Percentiles rank a stretch among this genome's conserved stretches.
phyloP scores from a whole-genome alignment of 2,888 invertebrate genomes.

The Tetheella fluctuosa region DNA sequence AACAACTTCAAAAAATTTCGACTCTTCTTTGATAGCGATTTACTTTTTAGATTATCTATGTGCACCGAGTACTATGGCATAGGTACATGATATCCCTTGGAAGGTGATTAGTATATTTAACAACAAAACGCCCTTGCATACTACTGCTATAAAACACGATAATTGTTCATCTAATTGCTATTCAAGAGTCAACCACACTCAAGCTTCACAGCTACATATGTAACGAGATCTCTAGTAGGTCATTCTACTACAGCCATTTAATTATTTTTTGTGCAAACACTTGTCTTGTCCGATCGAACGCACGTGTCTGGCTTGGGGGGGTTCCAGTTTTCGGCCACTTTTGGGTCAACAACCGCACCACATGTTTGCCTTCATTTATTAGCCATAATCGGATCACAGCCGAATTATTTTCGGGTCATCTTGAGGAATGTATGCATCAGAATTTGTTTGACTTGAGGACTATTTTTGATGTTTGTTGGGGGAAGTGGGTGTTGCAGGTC shows the following conservation, averaged over 20 bases:
- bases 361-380: conserved; percentile 60
- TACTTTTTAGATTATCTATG: neutral
- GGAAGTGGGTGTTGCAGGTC: too few species aligned
- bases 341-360: conserved; percentile 63
- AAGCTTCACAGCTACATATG: neutral
- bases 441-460: neutral
- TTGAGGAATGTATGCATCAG: conserved; percentile 18
- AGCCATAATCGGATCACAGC: conserved; percentile 46
- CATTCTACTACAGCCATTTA: conserved; percentile 17
- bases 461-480: too few species aligned
- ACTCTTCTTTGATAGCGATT: too few species aligned
- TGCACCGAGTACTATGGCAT: neutral
- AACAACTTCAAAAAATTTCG: neutral
- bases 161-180: conserved; percentile 21
- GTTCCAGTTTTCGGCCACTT: conserved; percentile 54
- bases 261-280: conserved; percentile 52
- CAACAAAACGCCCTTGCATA: conserved; percentile 1
- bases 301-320: conserved; percentile 56
- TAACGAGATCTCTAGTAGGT: conserved; percentile 5
- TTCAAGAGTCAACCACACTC: conserved; percentile 16
- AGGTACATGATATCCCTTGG: conserved; percentile 16
- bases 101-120: conserved; percentile 8
- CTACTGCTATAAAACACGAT: conserved; percentile 16
- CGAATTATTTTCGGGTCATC: conserved; percentile 36
- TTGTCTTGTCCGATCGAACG: conserved; percentile 39